Evolutionary conservation across 2,888 invertebrate species (phyloP).

Genomic region (Tanypteryx hageni): DNA sequence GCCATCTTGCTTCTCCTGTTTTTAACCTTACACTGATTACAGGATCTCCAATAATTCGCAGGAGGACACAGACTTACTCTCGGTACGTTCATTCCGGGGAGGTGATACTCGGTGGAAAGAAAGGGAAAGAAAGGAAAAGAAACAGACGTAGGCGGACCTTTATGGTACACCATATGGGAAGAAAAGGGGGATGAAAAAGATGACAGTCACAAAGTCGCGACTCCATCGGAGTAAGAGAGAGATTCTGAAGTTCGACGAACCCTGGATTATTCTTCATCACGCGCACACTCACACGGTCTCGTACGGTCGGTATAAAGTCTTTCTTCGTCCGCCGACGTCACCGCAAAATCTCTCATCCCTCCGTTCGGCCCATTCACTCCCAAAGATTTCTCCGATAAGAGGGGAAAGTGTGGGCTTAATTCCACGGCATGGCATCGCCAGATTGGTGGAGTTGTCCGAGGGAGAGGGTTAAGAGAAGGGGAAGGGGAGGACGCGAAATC

Average conservation of each 20-base stretch:
- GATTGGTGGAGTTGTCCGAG: neutral
- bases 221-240: neutral
- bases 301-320: neutral
- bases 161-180: neutral
- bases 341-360: constrained; percentile 3
- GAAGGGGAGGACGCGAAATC: neutral
- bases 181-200: neutral
- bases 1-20: neutral
- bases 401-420: neutral
- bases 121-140: neutral
- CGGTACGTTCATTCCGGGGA: neutral
- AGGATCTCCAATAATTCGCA: neutral
- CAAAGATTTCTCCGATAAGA: neutral
- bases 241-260: constrained; percentile 3
- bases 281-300: neutral
- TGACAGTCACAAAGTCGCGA: neutral
- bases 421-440: neutral
- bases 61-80: neutral
- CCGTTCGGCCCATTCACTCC: neutral
- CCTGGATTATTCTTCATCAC: neutral
- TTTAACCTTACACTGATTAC: neutral
- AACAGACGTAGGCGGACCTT: neutral
- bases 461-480: neutral
- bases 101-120: constrained; percentile 6
- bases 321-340: neutral